Evolutionary conservation across 2,888 invertebrate species (phyloP), one percentile per base, ranked within the genome.

Genomic region (Troglohyphantes excavatus): DNA sequence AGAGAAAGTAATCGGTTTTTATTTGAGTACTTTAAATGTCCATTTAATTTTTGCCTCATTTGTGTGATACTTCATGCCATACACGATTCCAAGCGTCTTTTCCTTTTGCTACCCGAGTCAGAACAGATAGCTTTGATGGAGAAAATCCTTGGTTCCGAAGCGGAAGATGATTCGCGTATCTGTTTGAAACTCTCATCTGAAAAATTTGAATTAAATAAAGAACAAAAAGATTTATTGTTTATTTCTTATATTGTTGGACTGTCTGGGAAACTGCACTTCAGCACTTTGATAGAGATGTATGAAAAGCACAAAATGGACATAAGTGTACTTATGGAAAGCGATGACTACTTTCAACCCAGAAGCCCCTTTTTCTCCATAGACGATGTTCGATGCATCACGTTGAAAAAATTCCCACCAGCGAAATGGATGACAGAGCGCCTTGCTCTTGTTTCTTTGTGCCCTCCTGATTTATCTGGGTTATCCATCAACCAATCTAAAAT

Each of bases 61-160:
- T 17, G 7, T n/a, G 27, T 29, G 13, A n/a, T 75, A 29, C 26
- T 76, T 61, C 75, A 76, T 23, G 61, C 61, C 0, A 9, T 76
- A 21, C 29, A 33, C 13, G 61, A 76, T 21, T 3, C 27, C 27
- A 61, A 21, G 27, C 5, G 9, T 21, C 21, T 53, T 29, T 76
- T 76, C 13, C 11, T 59, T 2, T 29, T 2, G 13, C 13, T 76
- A 9, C 19, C 61, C 29, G 11, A 76, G 19, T n/a, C 26, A 9
- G 27, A 21, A 59, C 61, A 76, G 21, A 33, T 21, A 6, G 46
- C 11, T 6, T 46, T 72, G 11, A 46, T 72, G 13, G 7, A 26
- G n/a, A 26, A 46, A 6, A 33, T 72, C 11, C 26, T 72, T 53
- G 0, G 0, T 1, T 13, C 72, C 11, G 26, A 2, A 6, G 23